Conservation (phyloP, 2,797 vertebrate species). For the Gouania willdenowi region DNA sequence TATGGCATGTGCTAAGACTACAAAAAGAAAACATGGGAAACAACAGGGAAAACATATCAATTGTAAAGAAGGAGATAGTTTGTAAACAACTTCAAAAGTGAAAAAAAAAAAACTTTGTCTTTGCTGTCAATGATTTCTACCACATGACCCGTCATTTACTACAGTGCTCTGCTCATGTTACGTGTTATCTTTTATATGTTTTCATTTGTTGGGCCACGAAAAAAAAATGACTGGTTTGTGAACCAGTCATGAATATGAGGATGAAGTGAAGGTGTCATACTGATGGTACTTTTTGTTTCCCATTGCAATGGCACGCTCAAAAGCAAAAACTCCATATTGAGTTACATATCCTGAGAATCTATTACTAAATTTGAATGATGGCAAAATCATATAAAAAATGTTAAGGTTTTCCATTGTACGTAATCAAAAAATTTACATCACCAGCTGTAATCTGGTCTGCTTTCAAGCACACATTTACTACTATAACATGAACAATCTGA, state of each 20-base stretch:
- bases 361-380: conserved; percentile 46
- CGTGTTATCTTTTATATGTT: conserved; percentile 62
- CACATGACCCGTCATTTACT: conserved; percentile 71
- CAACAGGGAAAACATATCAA: conserved; percentile 67
- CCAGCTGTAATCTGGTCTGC: conserved; percentile 66
- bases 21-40: conserved; percentile 72
- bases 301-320: conserved; percentile 55
- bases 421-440: conserved; percentile 54
- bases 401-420: conserved; percentile 52
- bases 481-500: conserved; percentile 29
- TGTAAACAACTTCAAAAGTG: conserved; percentile 69
- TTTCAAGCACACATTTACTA: conserved; percentile 46
- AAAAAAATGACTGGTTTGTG: conserved; percentile 55
- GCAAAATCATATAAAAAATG: conserved; percentile 38
- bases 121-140: conserved; percentile 71
- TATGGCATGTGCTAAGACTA: conserved; percentile 88
- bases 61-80: conserved; percentile 73
- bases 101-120: conserved; percentile 63
- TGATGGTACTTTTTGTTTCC: conserved; percentile 36
- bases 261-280: conserved; percentile 24
- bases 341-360: conserved; percentile 51
- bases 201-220: conserved; percentile 61
- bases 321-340: conserved; percentile 48
- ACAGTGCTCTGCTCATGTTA: conserved; percentile 68
- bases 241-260: conserved; percentile 12